Evolutionary conservation across 2,888 invertebrate genomes (phyloP).

Genomic region (Cheilosia grossa): DNA sequence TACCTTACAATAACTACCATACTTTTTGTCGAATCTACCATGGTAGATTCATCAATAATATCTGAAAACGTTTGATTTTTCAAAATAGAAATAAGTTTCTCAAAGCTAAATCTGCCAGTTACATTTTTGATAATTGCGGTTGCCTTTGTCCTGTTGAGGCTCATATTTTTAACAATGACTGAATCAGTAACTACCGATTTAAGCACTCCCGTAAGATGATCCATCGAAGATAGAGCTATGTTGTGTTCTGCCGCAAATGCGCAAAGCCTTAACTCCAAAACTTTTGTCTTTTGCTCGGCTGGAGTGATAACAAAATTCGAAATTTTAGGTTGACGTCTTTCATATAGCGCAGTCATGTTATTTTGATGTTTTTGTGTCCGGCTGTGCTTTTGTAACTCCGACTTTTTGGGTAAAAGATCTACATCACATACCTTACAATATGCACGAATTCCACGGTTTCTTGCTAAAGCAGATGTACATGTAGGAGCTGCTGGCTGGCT

Average conservation of each 20-base stretch:
- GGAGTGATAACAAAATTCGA: not conserved
- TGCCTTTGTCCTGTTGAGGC: not conserved
- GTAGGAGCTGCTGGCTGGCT: no score
- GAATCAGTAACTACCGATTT: no score
- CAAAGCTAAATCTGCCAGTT: not conserved
- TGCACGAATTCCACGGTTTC: no score
- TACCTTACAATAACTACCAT: no score
- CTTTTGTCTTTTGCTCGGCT: not conserved
- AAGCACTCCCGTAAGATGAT: no score
- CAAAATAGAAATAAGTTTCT: not conserved
- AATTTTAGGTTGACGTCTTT: not conserved
- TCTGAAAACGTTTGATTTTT: not conserved
- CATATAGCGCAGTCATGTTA: not conserved
- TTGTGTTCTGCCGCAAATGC: no score
- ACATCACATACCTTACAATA: not conserved
- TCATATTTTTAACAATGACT: no score
- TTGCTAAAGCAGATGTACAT: no score
- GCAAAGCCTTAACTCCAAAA: no score
- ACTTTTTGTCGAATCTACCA: not conserved
- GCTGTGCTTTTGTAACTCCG: not conserved
- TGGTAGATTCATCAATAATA: not conserved
- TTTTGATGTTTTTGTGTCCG: not conserved
- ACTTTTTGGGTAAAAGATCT: not conserved
- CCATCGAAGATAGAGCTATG: no score
- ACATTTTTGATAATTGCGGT: conserved; percentile 12